A percentile compares a stretch with the other conserved stretches of the same genome.
Evolutionary conservation across 2,797 vertebrate species (phyloP).

Genomic region (Picus viridis): DNA sequence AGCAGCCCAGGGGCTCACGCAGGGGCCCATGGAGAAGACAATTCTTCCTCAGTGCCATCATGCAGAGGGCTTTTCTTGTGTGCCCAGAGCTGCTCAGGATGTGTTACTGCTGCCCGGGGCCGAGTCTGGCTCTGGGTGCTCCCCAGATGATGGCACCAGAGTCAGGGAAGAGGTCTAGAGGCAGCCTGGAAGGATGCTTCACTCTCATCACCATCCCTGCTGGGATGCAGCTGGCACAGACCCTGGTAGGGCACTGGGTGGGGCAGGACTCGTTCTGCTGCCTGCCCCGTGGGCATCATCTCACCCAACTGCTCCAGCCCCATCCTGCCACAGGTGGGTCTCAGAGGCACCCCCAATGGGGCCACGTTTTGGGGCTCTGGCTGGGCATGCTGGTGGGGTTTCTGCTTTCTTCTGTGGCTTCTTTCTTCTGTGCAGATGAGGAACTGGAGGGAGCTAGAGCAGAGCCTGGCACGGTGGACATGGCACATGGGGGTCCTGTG

Average conservation of each 20-base stretch:
- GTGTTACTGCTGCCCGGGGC: neutral
- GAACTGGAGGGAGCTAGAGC: neutral
- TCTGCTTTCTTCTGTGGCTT: neutral
- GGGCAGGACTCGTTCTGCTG: neutral
- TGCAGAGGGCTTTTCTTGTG: neutral
- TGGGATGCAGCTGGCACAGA: neutral
- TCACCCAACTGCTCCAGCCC: neutral
- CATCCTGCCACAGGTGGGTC: neutral
- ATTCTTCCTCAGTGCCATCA: neutral
- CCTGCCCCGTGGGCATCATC: neutral
- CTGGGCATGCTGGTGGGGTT: rapidly evolving
- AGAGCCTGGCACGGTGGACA: neutral
- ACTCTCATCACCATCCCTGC: neutral
- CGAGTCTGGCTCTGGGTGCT: neutral
- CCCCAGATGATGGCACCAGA: neutral
- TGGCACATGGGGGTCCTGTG: rapidly evolving
- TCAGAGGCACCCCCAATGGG: neutral
- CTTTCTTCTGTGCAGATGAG: neutral
- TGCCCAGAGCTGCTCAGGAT: rapidly evolving
- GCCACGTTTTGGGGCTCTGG: rapidly evolving
- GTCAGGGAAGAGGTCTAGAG: neutral
- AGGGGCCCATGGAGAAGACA: rapidly evolving
- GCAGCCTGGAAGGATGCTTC: neutral
- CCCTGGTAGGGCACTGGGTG: no score
- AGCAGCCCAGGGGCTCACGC: neutral